Evolutionary conservation across 1,140 invertebrate genomes (phyloP), one percentile per base, ranked within the genome.

Genomic region (Drosophila pseudoobscura): DNA sequence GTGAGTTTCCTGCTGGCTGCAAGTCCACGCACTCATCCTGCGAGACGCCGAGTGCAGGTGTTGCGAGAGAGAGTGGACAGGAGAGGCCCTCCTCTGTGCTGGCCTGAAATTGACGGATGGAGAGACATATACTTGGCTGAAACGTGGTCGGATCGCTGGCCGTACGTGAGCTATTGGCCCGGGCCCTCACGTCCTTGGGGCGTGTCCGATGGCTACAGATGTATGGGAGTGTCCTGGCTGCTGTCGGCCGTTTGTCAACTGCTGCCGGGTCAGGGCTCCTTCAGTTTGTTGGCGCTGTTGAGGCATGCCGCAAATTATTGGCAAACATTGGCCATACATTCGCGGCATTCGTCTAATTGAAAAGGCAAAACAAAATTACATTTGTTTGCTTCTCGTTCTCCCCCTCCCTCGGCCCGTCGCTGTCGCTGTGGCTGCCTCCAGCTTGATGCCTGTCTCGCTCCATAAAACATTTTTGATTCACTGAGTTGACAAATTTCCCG

Each of bases 391-490:
- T 44, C 45, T 52, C 3, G 11, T 55, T 44, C 31, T 57, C 57
- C 46, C 57, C 4, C 22, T 17, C 17, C 17, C 17, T 17, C 17
- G 17, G 17, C 17, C 17, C 17, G 17, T 24, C 22, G 22, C 61
- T 47, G 29, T 31, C 11, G 35, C 57, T 45, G 43, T 52, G 20
- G 20, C 22, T 44, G 60, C 22, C 15, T 7, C n/a, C 62, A n/a
- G 17, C 59, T 11, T 51, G 29, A 35, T 35, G 6, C 64, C 73
- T 64, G 66, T 82, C 79, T 72, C 74, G 74, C 74, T 75, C 53
- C 79, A 83, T 75, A 65, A 83, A 78, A 60, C 80, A 71, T 84
- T 84, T 82, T 68, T 82, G 75, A 84, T 75, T 84, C 75, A 84
- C 80, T 84, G 80, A 84, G 71, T 79, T 84, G 80, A 84, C 80